Evolutionary conservation across 2,888 invertebrate species (phyloP).

Genomic region (Xestia ashworthii): DNA sequence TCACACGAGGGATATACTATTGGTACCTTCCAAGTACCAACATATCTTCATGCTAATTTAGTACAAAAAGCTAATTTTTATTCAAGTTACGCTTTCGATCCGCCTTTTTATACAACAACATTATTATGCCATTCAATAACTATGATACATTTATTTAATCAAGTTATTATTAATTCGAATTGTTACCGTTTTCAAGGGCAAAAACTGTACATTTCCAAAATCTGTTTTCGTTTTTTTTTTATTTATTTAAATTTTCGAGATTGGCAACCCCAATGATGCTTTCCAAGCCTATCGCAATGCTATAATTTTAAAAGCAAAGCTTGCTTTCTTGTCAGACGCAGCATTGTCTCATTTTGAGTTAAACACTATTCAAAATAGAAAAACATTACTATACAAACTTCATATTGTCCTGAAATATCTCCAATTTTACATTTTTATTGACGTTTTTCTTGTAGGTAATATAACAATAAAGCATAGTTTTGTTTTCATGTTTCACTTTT

Average conservation of each 20-base stretch:
- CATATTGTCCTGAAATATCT: conserved; percentile 14
- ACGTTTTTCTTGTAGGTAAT: conserved; percentile 11
- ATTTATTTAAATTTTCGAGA: neutral
- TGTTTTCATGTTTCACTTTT: conserved; percentile 31
- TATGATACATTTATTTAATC: conserved; percentile 15
- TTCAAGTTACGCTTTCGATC: conserved; percentile 34
- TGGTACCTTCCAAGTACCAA: conserved; percentile 27
- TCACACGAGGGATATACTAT: conserved; percentile 25
- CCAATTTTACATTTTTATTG: conserved; percentile 8
- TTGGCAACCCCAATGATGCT: neutral
- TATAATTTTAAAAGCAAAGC: conserved; percentile 4
- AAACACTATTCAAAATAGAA: neutral
- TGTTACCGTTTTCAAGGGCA: neutral
- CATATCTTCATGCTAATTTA: conserved; percentile 34
- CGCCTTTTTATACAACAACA: conserved; percentile 36
- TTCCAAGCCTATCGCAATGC: neutral
- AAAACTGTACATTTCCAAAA: neutral
- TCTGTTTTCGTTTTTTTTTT: neutral
- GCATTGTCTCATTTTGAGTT: conserved; percentile 3
- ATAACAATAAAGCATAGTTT: conserved; percentile 31
- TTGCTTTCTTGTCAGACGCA: neutral
- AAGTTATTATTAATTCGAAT: conserved; percentile 8
- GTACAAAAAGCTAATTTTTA: conserved; percentile 47
- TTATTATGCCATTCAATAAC: conserved; percentile 5
- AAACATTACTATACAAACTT: neutral